Evolutionary conservation across 2,113 vertebrate genomes (phyloP), one percentile per base, ranked within the genome.

Genomic region (Ctenomys sociabilis): DNA sequence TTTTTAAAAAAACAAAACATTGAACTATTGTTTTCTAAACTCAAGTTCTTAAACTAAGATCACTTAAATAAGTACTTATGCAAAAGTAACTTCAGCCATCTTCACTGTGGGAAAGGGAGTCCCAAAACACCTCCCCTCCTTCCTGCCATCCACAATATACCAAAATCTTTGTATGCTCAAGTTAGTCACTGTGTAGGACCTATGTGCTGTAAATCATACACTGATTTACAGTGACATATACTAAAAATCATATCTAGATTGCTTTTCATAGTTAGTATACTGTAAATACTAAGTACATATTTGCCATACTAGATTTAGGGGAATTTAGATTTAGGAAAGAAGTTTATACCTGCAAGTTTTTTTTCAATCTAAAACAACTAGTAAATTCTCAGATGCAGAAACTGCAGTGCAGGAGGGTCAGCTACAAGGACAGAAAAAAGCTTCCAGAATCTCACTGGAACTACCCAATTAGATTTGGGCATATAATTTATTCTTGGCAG

Each of bases 391-490:
- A 30, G 19, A 5, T 90, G 28, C 22, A 30, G 59, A 45, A 63
- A 22, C 13, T 19, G 26, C n/a, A 26, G 30, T 66, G 19, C 52
- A 12, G 68, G 35, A 40, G 35, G 8, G 22, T 43, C 40, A 63
- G 5, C 43, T 83, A 16, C 4, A 93, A 80, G 26, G 21, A 81
- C 72, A 89, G 35, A 30, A 52, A 80, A 93, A 88, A 30, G 5
- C 73, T 96, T 81, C 52, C 66, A 72, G 77, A 94, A 94, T 73
- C 19, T 63, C 54, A 43, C 1, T n/a, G 35, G 22, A 96, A 85
- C n/a, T 61, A 52, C 52, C 30, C 21, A 78, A 6, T 89, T 43
- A 30, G 16, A 85, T 24, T 95, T 89, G 17, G 37, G 54, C 63
- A 86, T 91, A 32, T 77, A 43, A 97, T 37, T 94, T 72, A 86